These are phyloP conservation scores for Sialis lutaria DNA, from an alignment of 2,888 invertebrate species.

Conservation along the genomic window DNA sequence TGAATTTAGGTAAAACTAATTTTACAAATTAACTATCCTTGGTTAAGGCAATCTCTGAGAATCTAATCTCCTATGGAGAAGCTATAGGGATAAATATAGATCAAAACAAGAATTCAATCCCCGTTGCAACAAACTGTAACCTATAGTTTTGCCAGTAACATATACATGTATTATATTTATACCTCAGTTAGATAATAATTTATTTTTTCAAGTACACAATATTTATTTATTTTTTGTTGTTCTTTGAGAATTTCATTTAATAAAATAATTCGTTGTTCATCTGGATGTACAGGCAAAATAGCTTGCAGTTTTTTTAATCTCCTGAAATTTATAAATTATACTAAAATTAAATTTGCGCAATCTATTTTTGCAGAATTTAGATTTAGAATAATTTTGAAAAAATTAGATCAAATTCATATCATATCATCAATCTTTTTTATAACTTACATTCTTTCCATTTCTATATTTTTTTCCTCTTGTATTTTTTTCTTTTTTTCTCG, in stretches of 20 bases:
- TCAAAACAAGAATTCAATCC: no score
- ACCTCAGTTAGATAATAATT: slow-evolving; percentile 33
- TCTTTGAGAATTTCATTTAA: slow-evolving; percentile 30
- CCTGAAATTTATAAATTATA: slow-evolving; percentile 21
- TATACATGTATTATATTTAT: not conserved
- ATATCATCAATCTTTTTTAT: no score
- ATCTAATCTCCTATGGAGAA: no score
- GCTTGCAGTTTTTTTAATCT: slow-evolving; percentile 34
- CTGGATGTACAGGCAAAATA: slow-evolving; percentile 41
- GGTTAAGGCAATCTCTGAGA: no score
- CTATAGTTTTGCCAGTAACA: no score
- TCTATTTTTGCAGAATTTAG: not conserved
- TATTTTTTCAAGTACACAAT: slow-evolving; percentile 35
- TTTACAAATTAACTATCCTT: no score
- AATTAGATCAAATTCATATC: not conserved
- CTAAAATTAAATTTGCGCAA: slow-evolving; percentile 7
- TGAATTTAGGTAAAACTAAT: no score
- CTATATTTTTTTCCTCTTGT: slow-evolving; percentile 14
- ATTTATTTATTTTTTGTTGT: slow-evolving; percentile 28
- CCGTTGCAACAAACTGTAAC: no score
- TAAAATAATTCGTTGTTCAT: slow-evolving; percentile 39
- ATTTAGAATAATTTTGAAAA: slow-evolving; percentile 4
- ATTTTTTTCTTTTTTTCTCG: not conserved
- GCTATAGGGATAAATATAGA: no score
- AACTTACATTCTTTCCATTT: slow-evolving; percentile 9